Evolutionary conservation across 2,797 vertebrate species (phyloP).

Genomic region (Aulostomus chinensis): DNA sequence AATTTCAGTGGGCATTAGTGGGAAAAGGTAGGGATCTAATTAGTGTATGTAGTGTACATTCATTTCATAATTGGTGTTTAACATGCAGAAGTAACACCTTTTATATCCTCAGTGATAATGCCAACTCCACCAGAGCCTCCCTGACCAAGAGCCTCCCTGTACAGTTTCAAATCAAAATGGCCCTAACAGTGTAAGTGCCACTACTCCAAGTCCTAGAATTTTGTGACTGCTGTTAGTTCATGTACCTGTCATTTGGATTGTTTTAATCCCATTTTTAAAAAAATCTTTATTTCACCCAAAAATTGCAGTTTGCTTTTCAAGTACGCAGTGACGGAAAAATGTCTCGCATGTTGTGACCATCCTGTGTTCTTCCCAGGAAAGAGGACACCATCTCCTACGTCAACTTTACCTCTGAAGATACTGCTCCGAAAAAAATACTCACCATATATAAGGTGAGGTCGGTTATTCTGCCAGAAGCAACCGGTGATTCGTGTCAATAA

Average conservation of each 20-base stretch:
- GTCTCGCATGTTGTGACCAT: too few species aligned
- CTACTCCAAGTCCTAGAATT: too few species aligned
- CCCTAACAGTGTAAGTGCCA: constrained; percentile 65
- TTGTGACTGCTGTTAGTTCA: neutral
- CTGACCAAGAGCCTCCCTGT: constrained; percentile 57
- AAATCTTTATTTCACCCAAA: too few species aligned
- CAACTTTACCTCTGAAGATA: constrained; percentile 59
- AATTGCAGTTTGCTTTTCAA: too few species aligned
- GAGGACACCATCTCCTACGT: constrained; percentile 45
- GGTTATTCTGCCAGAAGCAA: neutral
- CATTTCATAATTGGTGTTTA: neutral
- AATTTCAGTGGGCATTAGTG: constrained; percentile 56
- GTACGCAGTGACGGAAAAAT: too few species aligned
- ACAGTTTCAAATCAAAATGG: constrained; percentile 65
- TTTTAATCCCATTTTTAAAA: neutral
- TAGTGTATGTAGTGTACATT: neutral
- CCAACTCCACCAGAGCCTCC: constrained; percentile 32
- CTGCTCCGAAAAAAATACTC: constrained; percentile 27
- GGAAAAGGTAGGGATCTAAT: constrained; percentile 57
- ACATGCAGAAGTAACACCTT: neutral
- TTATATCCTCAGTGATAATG: constrained; percentile 68
- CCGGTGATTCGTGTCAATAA: too few species aligned
- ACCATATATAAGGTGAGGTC: constrained; percentile 58
- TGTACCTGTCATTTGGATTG: neutral
- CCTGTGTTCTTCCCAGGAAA: constrained; percentile 31